Percentiles rank a stretch among this genome's conserved stretches.
phyloP scores from a whole-genome alignment of 2,888 invertebrate genomes.

The Gymnoscelis rufifasciata region DNA sequence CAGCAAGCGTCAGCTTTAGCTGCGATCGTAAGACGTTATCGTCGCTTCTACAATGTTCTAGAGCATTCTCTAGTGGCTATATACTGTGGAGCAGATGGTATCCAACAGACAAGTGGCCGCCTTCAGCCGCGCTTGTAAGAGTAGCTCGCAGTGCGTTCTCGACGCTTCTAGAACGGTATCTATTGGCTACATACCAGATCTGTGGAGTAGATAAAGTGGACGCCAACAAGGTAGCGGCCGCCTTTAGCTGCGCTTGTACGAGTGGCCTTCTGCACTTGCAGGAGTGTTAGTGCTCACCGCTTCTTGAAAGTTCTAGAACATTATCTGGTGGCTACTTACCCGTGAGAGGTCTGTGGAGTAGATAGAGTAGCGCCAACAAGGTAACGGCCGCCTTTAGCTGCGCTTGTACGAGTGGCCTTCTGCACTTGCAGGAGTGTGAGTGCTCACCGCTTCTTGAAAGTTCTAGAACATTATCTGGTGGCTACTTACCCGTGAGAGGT shows the following conservation, averaged over 20 bases:
- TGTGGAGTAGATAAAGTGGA: neutral
- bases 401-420: conserved; percentile 45
- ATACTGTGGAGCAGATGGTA: neutral
- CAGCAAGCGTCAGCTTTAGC: too few relatives aligned
- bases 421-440: conserved; percentile 48
- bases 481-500: conserved; percentile 21
- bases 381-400: conserved; percentile 46
- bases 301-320: neutral
- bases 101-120: neutral
- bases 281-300: too few relatives aligned
- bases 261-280: neutral
- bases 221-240: neutral
- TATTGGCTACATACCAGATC: neutral
- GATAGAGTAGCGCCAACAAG: conserved; percentile 36
- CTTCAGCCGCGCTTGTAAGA: neutral
- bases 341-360: conserved; percentile 26
- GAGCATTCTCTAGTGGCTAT: too few relatives aligned
- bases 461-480: too few relatives aligned
- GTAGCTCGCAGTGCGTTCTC: too few relatives aligned
- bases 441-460: too few relatives aligned
- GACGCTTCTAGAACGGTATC: too few relatives aligned
- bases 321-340: conserved; percentile 10
- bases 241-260: neutral
- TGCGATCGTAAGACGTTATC: too few relatives aligned
- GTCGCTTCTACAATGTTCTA: too few relatives aligned